These are phyloP conservation scores for Glyphotaelius pellucidus DNA, from an alignment of 2,888 invertebrate genomes.

Conservation along the genomic window DNA sequence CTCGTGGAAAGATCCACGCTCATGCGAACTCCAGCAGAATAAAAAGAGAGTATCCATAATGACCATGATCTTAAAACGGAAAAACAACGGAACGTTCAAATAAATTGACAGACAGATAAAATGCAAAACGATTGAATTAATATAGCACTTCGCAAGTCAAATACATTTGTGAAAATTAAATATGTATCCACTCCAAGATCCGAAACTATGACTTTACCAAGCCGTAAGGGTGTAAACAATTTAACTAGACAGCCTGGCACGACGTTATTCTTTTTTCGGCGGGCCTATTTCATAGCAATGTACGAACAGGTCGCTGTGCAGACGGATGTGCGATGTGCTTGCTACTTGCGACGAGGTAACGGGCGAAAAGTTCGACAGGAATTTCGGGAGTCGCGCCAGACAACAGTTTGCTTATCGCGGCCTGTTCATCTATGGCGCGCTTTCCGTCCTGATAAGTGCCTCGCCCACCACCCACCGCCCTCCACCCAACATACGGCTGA, in stretches of 20 bases:
- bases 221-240: too few species aligned
- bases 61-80: too few species aligned
- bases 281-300: not conserved
- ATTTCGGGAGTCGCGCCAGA: slow-evolving; percentile 60
- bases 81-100: too few species aligned
- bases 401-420: slow-evolving; percentile 50
- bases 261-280: not conserved
- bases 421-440: slow-evolving; percentile 45
- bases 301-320: not conserved
- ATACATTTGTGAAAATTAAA: too few species aligned
- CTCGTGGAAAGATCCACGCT: too few species aligned
- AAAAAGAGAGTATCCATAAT: too few species aligned
- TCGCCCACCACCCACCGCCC: not conserved
- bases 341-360: not conserved
- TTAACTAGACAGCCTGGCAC: not conserved
- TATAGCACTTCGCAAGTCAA: too few species aligned
- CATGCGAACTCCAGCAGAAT: too few species aligned
- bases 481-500: not conserved
- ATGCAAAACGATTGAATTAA: too few species aligned
- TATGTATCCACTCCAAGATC: too few species aligned
- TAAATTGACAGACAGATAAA: too few species aligned
- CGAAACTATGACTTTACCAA: too few species aligned
- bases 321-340: not conserved
- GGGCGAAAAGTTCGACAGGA: slow-evolving; percentile 60
- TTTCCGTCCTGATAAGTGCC: slow-evolving; percentile 48